Base-by-base conservation (phyloP, 2,888 invertebrate genomes). In the Drosophila buzzatii region DNA sequence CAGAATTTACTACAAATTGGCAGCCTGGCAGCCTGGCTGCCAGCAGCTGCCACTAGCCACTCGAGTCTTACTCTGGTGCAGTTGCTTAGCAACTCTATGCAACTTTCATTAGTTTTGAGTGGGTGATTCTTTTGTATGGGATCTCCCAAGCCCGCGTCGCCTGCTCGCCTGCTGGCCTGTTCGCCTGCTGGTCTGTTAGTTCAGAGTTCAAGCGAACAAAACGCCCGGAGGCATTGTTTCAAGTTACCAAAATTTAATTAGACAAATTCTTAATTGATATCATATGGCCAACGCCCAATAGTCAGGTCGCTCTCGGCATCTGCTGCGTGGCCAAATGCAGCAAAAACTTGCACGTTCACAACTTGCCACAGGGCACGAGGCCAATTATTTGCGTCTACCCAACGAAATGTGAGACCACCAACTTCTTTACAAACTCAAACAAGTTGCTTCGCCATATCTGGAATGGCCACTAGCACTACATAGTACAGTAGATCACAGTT, bases 201-300 rank as follows among this genome's bases (percentile, higher is more conserved):
- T 71, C 76, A 70, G 58, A 76, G 89, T 78, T 88, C 86, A 86
- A 90, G 86, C 80, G 86, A 49, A 70, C 71, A 73, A 49, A 72
- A 72, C 73, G 68, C 73, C 85, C 85, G 72, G 65, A 63, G 76
- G 79, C 82, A 67, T 81, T 85, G 85, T 85, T 89, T 76, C 80
- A 88, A 88, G 77, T 90, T 88, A 82, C 90, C 67, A 78, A 85
- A 89, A 90, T 90, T 90, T 85, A 86, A 86, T 86, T 86, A 86
- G 85, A 86, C 90, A 86, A 90, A 86, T 90, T 86, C 83, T 83
- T 86, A 86, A 86, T 90, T 86, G 90, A 90, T 86, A 86, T 90
- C 90, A 86, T 90, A 89, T 86, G 90, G 84, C 85, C 75, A 71
- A 74, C 71, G 76, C 82, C 65, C 75, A 64, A 88, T 83, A 76